Percentiles rank a stretch among this genome's conserved stretches.
Evolutionary conservation across 2,113 vertebrate genomes (phyloP).

Genomic region (Neoarius graeffei): DNA sequence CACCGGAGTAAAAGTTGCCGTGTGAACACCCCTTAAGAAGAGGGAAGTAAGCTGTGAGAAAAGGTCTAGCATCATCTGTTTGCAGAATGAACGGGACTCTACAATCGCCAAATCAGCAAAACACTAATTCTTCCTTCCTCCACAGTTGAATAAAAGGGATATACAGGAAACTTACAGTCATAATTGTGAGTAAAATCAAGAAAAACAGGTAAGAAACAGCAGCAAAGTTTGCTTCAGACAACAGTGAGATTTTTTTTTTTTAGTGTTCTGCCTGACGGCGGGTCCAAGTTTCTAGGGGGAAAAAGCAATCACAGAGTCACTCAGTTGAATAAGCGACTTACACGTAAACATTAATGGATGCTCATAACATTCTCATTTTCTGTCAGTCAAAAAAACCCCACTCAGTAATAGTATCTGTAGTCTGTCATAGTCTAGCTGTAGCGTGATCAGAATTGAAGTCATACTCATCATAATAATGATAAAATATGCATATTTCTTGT

Average conservation of each 20-base stretch:
- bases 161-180: neutral
- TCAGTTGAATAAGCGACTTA: neutral
- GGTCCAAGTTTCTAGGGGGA: too few species aligned
- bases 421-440: neutral
- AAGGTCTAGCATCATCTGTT: neutral
- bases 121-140: neutral
- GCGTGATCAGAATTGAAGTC: slow-evolving; percentile 1
- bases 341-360: neutral
- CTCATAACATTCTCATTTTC: neutral
- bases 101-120: neutral
- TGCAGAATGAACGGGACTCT: neutral
- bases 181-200: too few species aligned
- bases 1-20: too few species aligned
- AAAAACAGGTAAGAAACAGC: neutral
- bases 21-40: too few species aligned
- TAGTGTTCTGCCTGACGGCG: too few species aligned
- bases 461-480: slow-evolving; percentile 14
- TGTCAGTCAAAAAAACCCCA: neutral
- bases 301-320: neutral
- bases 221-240: neutral
- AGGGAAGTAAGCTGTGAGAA: neutral
- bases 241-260: neutral
- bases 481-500: neutral
- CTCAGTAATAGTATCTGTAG: neutral
- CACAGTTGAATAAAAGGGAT: neutral